Base-by-base conservation (phyloP, 2,888 invertebrate species). In the Synergus japonicus region DNA sequence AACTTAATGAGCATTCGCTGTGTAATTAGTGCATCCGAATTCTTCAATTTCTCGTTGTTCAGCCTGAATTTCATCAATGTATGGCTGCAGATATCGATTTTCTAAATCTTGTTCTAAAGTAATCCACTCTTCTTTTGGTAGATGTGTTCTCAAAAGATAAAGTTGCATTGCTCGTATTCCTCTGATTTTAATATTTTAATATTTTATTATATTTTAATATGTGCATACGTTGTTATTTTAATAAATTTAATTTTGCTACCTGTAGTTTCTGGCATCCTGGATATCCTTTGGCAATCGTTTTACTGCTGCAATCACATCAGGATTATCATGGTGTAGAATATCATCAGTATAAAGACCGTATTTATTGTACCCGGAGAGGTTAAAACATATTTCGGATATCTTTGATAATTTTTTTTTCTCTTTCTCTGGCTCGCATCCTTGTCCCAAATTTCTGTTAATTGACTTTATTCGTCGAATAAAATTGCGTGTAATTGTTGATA, bases 71-170 rank as follows among this genome's bases (percentile, higher is more conserved):
- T 87, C 87, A 0, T 80, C 1, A 13, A 88, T 54, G 22, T 85
- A 85, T 2, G 80, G 80, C 0, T 0, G 1, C 8, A 88, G 58
- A 9, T 88, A 88, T 60, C 84, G 83, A 67, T 87, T 83, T 7
- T 81, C 78, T 9, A 73, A 13, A 73, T 87, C 87, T 66, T 87
- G 80, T 73, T 88, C 88, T 76, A 44, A 87, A 9, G 87, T 86
- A 76, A 85, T 78, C 88, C 87, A 88, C 41, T 87, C 78, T 12
- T 86, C 80, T 49, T 76, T 58, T 2, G 87, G 87, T 18, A 87
- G 77, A 65, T 80, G 13, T 41, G 65, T 76, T 49, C 81, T 83
- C 64, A 84, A 46, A 67, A 54, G 15, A 15, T 80, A 79, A 77
- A 87, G 49, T 5, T 87, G 85, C 2, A 64, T 0, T 10, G 85